phyloP scores from a whole-genome alignment of 2,888 invertebrate species.

The Agrotis clavis region DNA sequence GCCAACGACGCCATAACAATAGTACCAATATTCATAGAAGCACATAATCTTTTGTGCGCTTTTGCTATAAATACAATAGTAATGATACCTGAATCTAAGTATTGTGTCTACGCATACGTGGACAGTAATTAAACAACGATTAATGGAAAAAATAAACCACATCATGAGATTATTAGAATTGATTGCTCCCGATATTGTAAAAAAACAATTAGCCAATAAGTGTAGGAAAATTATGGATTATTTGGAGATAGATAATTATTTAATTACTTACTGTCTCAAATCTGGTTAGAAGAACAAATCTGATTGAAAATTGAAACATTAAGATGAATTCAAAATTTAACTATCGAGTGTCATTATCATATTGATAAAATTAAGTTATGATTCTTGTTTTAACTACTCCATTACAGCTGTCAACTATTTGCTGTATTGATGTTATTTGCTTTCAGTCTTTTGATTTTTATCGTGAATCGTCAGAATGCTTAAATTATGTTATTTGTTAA shows the following conservation, averaged over 20 bases:
- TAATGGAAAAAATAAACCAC: conserved; percentile 24
- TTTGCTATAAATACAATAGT: conserved; percentile 60
- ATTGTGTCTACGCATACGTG: conserved; percentile 53
- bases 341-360: background rate
- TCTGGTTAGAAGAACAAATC: conserved; percentile 9
- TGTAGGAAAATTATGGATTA: conserved; percentile 1
- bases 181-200: conserved; percentile 9
- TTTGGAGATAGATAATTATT: conserved; percentile 20
- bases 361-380: background rate
- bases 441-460: conserved; percentile 3
- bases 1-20: conserved; percentile 33
- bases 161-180: conserved; percentile 5
- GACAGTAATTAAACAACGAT: conserved; percentile 46
- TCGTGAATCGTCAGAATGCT: background rate
- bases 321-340: background rate
- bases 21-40: conserved; percentile 60
- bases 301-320: background rate
- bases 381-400: background rate
- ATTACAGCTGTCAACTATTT: background rate
- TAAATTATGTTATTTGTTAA: background rate
- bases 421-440: conserved; percentile 18
- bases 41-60: conserved; percentile 51
- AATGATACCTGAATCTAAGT: conserved; percentile 45
- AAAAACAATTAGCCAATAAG: conserved; percentile 10
- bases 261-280: conserved; percentile 15